These are phyloP conservation scores for Galendromus occidentalis DNA, from an alignment of 1,140 invertebrate species.

Conservation along the genomic window DNA sequence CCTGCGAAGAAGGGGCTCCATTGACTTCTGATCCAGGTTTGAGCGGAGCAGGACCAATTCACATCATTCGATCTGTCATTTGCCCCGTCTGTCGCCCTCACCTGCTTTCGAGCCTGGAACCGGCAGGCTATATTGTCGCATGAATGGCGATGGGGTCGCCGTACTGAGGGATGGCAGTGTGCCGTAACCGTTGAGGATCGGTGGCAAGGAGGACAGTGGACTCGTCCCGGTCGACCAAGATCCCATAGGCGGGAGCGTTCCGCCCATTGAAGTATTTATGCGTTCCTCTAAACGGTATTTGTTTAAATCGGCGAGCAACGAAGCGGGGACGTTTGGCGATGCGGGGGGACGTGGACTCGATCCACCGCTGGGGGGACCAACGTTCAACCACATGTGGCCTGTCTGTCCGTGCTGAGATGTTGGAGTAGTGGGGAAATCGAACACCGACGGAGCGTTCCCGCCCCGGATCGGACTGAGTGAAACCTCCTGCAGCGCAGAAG, in stretches of 20 bases:
- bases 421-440: background rate
- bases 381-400: background rate
- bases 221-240: background rate
- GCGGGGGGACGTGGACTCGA: background rate
- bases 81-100: background rate
- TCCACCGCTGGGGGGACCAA: background rate
- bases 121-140: constrained; percentile 3
- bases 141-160: background rate
- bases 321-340: background rate
- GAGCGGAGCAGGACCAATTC: no score
- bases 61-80: no score
- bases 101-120: background rate
- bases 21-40: no score
- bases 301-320: background rate
- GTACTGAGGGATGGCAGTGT: background rate
- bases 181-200: background rate
- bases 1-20: no score
- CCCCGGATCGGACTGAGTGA: background rate
- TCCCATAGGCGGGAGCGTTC: background rate
- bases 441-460: background rate
- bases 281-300: background rate
- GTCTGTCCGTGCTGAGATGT: background rate
- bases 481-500: background rate
- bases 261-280: background rate
- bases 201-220: background rate